Conservation (phyloP, 2,888 invertebrate genomes). For the Marronus borbonicus region DNA sequence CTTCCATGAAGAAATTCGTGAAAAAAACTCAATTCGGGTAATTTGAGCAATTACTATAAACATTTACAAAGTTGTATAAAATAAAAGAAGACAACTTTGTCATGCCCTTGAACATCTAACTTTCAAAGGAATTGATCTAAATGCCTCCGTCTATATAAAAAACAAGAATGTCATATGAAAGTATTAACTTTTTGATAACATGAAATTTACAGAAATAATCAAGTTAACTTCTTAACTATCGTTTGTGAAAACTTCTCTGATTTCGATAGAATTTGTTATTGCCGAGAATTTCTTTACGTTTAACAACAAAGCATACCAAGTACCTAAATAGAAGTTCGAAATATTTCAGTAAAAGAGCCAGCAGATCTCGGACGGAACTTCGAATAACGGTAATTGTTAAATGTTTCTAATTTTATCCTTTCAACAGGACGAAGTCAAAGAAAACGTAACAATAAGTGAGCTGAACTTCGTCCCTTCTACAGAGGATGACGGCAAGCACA, state of each 20-base stretch:
- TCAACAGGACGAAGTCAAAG: slow-evolving; percentile 83
- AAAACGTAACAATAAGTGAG: slow-evolving; percentile 88
- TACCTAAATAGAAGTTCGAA: slow-evolving; percentile 6
- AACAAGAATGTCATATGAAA: no score
- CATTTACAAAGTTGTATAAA: no score
- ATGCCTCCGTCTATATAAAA: no score
- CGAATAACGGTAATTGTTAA: slow-evolving; percentile 3
- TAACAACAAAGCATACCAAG: neutral
- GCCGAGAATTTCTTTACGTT: neutral
- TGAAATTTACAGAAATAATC: neutral
- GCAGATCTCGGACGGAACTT: slow-evolving; percentile 1
- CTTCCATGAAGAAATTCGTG: no score
- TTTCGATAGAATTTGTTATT: neutral
- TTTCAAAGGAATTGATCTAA: no score
- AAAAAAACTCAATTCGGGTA: no score
- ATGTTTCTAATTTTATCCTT: slow-evolving; percentile 53
- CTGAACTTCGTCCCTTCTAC: slow-evolving; percentile 91
- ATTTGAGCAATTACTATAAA: no score
- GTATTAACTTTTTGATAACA: neutral
- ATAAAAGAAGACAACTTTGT: no score
- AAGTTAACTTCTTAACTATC: no score
- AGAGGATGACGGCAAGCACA: slow-evolving; percentile 90
- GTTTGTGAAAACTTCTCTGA: neutral
- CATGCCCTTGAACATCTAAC: no score
- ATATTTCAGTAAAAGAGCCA: slow-evolving; percentile 8